phyloP scores from a whole-genome alignment of 1,140 invertebrate species.

The Drosophila bifasciata region DNA sequence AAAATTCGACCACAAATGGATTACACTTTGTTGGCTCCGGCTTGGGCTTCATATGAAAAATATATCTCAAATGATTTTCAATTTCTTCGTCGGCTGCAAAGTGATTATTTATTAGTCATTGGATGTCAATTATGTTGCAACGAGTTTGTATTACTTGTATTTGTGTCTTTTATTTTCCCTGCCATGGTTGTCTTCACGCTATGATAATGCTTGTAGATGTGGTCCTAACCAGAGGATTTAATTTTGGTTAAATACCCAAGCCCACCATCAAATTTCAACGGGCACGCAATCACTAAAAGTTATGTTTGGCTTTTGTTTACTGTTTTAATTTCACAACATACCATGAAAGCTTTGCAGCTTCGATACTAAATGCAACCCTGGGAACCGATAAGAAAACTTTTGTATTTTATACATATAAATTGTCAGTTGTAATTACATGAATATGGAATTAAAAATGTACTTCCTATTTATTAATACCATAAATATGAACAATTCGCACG shows the following conservation, averaged over 20 bases:
- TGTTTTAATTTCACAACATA: slow-evolving; percentile 35
- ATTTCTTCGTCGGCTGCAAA: slow-evolving; percentile 34
- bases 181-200: slow-evolving; percentile 4
- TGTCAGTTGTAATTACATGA: too few species aligned
- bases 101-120: slow-evolving; percentile 15
- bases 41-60: slow-evolving; percentile 42
- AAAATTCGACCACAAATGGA: slow-evolving; percentile 44
- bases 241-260: slow-evolving; percentile 14
- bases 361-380: neutral
- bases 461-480: too few species aligned
- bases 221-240: neutral
- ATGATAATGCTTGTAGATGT: neutral
- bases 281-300: slow-evolving; percentile 2
- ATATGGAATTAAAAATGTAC: too few species aligned
- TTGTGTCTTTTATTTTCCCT: neutral
- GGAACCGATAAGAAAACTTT: slow-evolving; percentile 9
- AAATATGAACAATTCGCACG: too few species aligned
- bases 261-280: slow-evolving; percentile 16
- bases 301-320: slow-evolving; percentile 35
- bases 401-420: too few species aligned
- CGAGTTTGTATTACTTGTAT: neutral
- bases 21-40: slow-evolving; percentile 16
- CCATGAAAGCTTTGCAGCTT: slow-evolving; percentile 10
- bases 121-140: too few species aligned
- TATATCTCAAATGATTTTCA: slow-evolving; percentile 31